A percentile compares a stretch with the other conserved stretches of the same genome.
Evolutionary conservation across 1,140 invertebrate species (phyloP).

Genomic region (Sinella curviseta): DNA sequence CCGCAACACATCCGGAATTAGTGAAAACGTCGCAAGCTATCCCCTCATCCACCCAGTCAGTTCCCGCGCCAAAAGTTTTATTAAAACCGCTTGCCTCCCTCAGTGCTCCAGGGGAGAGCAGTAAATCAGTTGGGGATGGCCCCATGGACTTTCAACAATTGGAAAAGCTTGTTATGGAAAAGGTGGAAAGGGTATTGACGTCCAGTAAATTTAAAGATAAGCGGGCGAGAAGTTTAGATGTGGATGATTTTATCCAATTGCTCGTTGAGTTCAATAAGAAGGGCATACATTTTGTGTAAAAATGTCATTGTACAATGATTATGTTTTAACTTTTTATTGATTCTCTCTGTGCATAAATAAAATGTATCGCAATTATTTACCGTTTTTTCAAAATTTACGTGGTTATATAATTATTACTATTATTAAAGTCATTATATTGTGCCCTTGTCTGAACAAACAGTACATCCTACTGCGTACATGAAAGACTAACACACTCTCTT

Average conservation of each 20-base stretch:
- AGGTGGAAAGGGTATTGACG: constrained; percentile 74
- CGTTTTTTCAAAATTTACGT: no score
- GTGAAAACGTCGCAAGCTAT: constrained; percentile 61
- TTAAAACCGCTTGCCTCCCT: not conserved
- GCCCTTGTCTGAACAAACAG: no score
- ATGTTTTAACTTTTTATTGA: no score
- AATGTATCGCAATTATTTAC: not conserved
- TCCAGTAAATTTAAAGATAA: constrained; percentile 69
- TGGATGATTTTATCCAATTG: constrained; percentile 91
- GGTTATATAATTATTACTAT: no score
- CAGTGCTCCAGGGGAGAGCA: not conserved
- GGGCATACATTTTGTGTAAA: constrained; percentile 85
- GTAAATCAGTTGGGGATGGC: not conserved
- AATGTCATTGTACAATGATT: not conserved
- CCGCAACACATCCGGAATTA: constrained; percentile 67
- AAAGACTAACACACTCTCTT: no score
- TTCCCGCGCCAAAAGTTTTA: not conserved
- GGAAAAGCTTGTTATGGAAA: constrained; percentile 54
- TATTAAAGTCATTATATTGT: no score
- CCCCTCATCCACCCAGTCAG: not conserved
- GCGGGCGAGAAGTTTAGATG: constrained; percentile 89
- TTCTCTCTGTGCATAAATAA: no score
- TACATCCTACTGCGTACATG: no score
- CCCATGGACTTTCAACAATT: constrained; percentile 28
- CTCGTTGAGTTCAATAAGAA: constrained; percentile 74